Base-by-base conservation (phyloP, 1,140 invertebrate genomes). In the Procambarus virginalis region DNA sequence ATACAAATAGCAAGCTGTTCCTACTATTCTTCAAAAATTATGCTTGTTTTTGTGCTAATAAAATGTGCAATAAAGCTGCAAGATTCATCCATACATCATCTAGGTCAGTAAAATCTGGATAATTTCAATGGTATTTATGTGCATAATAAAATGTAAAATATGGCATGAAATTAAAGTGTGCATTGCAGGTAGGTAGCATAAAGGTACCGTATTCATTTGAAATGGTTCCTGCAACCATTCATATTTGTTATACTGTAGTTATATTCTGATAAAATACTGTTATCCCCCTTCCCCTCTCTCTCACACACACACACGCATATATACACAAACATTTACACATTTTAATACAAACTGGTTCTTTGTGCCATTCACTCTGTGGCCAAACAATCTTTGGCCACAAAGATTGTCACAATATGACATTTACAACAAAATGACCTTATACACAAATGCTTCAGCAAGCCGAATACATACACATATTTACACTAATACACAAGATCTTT, bases 381-480 rank as follows among this genome's bases (percentile, higher is more conserved):
- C 46, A 46, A 17, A 17, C 20, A 45, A 82, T 2, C 46, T 68
- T 46, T 82, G 22, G n/a, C 12, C 80, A 82, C 22, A 58, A 68
- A 34, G 34, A 34, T 34, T 68, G 34, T 68, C 80, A 82, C 58
- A 82, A 8, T 68, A 68, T 82, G 55, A 86, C 73, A 58, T 45
- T 68, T 64, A 87, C 60, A 70, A 68, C 58, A 75, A 76, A 34
- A 85, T 45, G 8, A 58, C 51, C 70, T 85, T 77, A 85, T 77
- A 87, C 78, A 80, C 58, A 86, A 49, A 68, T 86, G 77, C 76
- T 79, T 80, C n/a, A 86, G 60, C 77, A 87, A 81, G 85, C 85
- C 85, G 73, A 80, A 87, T 87, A 87, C 77, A 81, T 87, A 87
- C 76, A 87, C 51, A 22, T 87, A 87, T 87, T 80, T 87, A 87